Percentiles rank a stretch among this genome's conserved stretches.
phyloP scores from a whole-genome alignment of 2,113 vertebrate genomes.

The Campylomormyrus tamandua region DNA sequence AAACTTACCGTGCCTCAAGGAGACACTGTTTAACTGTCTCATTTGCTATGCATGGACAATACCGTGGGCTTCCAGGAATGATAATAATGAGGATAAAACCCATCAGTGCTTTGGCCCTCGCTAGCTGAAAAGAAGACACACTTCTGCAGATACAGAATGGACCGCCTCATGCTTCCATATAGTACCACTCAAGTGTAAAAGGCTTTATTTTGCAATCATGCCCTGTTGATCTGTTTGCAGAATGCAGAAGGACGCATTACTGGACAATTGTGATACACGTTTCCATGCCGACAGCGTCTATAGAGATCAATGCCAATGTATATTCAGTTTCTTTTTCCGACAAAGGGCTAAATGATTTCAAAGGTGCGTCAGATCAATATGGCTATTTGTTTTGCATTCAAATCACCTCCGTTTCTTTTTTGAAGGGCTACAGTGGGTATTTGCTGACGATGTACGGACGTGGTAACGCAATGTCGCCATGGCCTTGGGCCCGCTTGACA shows the following conservation, averaged over 20 bases:
- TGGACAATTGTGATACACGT: constrained; percentile 36
- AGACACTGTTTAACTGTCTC: neutral
- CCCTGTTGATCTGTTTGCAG: neutral
- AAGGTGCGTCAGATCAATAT: constrained; percentile 47
- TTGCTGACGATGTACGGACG: constrained; percentile 62
- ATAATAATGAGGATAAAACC: neutral
- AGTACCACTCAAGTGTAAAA: neutral
- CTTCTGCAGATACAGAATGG: neutral
- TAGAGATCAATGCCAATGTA: constrained; percentile 41
- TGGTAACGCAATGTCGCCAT: constrained; percentile 35
- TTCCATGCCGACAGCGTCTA: constrained; percentile 31
- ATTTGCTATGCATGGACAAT: neutral
- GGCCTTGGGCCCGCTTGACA: constrained; percentile 32
- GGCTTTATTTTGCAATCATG: neutral
- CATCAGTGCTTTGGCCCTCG: neutral
- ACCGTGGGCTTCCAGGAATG: neutral
- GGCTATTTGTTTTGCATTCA: constrained; percentile 39
- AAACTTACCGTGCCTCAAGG: neutral
- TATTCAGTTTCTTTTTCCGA: constrained; percentile 46
- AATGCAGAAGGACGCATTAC: constrained; percentile 18
- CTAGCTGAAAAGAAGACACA: neutral
- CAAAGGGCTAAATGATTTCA: neutral
- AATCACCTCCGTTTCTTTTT: constrained; percentile 25
- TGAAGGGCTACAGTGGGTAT: constrained; percentile 46
- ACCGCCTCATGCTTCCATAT: neutral